Evolutionary conservation across 2,113 vertebrate genomes (phyloP), one percentile per base, ranked within the genome.

Genomic region (Salvelinus alpinus): DNA sequence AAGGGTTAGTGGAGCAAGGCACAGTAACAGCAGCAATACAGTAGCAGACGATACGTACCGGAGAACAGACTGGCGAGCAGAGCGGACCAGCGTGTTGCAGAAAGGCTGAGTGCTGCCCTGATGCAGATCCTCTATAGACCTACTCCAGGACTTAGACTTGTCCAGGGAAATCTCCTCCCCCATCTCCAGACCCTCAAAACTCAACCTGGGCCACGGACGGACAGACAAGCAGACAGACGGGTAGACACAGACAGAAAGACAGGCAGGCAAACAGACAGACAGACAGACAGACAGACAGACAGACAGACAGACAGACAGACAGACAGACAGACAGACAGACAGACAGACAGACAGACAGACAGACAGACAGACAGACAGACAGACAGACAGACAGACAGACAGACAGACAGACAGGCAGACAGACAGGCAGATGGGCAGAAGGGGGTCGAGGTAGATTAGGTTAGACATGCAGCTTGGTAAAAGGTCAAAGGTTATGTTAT

Each of bases 81-180:
- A 96, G 94, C 95, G 96, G 92, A 96, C 95, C 87, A 98, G 95
- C 54, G 95, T 96, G 94, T 95, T 96, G 95, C 94, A 92, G 86
- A 97, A 96, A 83, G 96, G 95, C 91, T 95, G 94, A 88, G 91
- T 74, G 76, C 92, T 90, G 72, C 90, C 92, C 79, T 94, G 95
- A 92, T 98, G 97, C 94, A 99, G 94, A 94, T 98, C 96, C 94
- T 98, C 97, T 65, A 97, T 98, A 83, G 97, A 99, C 93, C 97
- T 96, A 93, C 96, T 98, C 97, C 97, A 99, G 91, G 95, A 92
- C 81, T 94, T 96, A 85, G 94, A 84, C 89, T 95, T 98, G 91
- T 97, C 96, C 92, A 97, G 91, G 66, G 92, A 93, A 78, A 95
- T 92, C 54, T 98, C 97, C 75, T 98, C 96, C 65, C 93, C 94